Percentiles rank a stretch among this genome's conserved stretches.
Evolutionary conservation across 2,888 invertebrate genomes (phyloP).

Genomic region (Callyntrura guangdongensis): DNA sequence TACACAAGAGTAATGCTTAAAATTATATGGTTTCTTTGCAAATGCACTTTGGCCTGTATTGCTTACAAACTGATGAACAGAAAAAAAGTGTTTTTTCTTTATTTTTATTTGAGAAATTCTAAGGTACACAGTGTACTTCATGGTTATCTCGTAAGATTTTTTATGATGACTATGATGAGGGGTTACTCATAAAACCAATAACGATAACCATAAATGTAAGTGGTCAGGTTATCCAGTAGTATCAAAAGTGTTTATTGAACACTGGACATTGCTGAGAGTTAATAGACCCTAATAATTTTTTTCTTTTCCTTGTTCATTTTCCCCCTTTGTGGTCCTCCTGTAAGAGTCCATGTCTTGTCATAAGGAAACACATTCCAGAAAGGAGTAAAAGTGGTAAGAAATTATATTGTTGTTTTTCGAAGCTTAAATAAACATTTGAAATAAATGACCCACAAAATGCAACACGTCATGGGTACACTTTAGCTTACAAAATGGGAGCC

Average conservation of each 20-base stretch:
- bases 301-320: slow-evolving; percentile 2
- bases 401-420: neutral
- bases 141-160: neutral
- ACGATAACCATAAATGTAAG: slow-evolving; percentile 71
- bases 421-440: neutral
- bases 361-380: slow-evolving; percentile 49
- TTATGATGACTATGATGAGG: too few relatives aligned
- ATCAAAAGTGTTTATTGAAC: neutral
- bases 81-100: neutral
- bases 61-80: neutral
- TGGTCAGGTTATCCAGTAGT: slow-evolving; percentile 63
- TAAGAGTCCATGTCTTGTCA: neutral
- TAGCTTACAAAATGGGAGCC: slow-evolving; percentile 15
- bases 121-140: neutral
- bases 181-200: slow-evolving; percentile 26
- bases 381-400: neutral
- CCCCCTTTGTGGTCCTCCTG: slow-evolving; percentile 12
- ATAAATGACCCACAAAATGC: neutral
- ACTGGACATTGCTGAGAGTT: neutral
- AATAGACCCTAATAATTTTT: neutral
- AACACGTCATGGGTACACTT: neutral
- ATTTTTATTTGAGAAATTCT: neutral
- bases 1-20: too few relatives aligned
- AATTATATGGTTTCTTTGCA: slow-evolving; percentile 15
- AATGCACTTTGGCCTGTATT: neutral